Evolutionary conservation across 1,140 invertebrate genomes (phyloP).

Genomic region (Thaumatotibia leucotreta): DNA sequence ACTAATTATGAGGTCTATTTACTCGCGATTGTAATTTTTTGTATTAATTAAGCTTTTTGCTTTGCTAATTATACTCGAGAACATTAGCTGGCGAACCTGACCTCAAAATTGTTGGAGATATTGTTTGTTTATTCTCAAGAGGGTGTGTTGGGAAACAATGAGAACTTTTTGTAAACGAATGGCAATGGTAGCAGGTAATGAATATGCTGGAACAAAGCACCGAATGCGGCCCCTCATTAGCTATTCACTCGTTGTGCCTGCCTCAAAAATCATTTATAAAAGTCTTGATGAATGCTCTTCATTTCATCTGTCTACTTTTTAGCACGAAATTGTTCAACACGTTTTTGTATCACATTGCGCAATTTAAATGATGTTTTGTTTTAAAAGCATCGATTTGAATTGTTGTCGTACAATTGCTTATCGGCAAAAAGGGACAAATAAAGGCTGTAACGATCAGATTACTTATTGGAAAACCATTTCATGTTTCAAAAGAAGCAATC

Average conservation of each 20-base stretch:
- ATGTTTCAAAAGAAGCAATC: not conserved
- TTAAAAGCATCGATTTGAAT: slow-evolving; percentile 10
- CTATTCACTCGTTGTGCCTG: slow-evolving; percentile 56
- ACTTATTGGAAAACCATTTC: slow-evolving; percentile 5
- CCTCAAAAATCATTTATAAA: slow-evolving; percentile 60
- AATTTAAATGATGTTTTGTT: slow-evolving; percentile 14
- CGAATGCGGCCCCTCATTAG: slow-evolving; percentile 61
- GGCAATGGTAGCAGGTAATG: slow-evolving; percentile 60
- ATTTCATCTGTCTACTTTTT: slow-evolving; percentile 23
- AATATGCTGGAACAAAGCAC: slow-evolving; percentile 65
- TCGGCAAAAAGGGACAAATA: not conserved
- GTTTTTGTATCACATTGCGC: slow-evolving; percentile 15
- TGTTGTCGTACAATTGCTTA: not conserved
- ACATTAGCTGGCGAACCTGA: slow-evolving; percentile 53
- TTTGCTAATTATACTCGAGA: slow-evolving; percentile 40
- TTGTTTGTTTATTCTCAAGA: slow-evolving; percentile 58
- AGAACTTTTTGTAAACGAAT: slow-evolving; percentile 61
- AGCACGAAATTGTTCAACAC: slow-evolving; percentile 26
- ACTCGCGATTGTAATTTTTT: slow-evolving; percentile 19
- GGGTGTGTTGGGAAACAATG: slow-evolving; percentile 45
- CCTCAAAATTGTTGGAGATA: slow-evolving; percentile 64
- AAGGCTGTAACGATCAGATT: slow-evolving; percentile 2
- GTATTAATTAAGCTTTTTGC: slow-evolving; percentile 42
- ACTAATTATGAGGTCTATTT: slow-evolving; percentile 14
- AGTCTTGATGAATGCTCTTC: slow-evolving; percentile 47